Evolutionary conservation across 2,797 vertebrate species (phyloP).

Genomic region (Poliocrania exsul): DNA sequence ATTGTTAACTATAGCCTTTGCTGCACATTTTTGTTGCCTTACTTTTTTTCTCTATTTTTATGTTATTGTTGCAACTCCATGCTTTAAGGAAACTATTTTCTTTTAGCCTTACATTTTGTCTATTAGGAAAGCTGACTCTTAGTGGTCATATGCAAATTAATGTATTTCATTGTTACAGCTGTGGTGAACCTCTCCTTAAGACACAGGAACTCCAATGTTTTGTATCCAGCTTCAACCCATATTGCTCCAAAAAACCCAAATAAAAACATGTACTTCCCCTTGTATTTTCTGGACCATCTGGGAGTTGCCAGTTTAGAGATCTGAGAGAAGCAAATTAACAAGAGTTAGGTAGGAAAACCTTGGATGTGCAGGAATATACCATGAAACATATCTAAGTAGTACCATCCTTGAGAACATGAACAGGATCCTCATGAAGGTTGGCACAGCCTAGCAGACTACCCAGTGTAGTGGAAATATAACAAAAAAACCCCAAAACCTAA

Average conservation of each 20-base stretch:
- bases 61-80: not conserved
- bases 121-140: not conserved
- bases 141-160: not conserved
- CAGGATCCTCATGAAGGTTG: not conserved
- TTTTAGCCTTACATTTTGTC: not conserved
- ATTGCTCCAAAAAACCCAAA: not conserved
- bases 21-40: not conserved
- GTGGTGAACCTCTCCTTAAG: not conserved
- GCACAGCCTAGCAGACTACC: not conserved
- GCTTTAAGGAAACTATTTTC: not conserved
- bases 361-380: not conserved
- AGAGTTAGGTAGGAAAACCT: not conserved
- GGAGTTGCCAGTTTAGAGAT: rapidly evolving
- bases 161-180: not conserved
- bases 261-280: not conserved
- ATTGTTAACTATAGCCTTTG: not conserved
- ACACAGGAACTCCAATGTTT: not conserved
- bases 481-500: not conserved
- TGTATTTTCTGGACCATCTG: not conserved
- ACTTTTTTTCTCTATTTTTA: not conserved
- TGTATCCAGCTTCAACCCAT: not conserved
- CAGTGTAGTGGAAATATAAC: not conserved
- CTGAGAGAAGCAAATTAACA: not conserved
- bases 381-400: not conserved
- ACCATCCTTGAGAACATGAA: not conserved